phyloP scores from a whole-genome alignment of 2,888 invertebrate genomes.

The Odontothrips loti region DNA sequence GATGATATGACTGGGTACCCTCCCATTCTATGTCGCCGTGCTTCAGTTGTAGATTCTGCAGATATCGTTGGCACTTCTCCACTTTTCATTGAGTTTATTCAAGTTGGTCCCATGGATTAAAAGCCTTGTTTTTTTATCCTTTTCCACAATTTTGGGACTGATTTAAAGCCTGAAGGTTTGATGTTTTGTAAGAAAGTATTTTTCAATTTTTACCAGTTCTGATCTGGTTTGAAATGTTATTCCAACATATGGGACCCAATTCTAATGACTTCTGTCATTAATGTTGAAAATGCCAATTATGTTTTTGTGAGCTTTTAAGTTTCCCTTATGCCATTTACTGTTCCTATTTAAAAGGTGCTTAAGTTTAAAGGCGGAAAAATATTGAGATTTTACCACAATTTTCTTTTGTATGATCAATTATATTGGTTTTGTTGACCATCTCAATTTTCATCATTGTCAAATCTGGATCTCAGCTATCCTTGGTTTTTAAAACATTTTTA shows the following conservation, averaged over 20 bases:
- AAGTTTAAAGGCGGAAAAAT: too few relatives aligned
- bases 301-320: too few relatives aligned
- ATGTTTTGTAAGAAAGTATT: not conserved
- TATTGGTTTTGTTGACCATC: too few relatives aligned
- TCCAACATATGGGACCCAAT: not conserved
- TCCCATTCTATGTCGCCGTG: not conserved
- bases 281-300: not conserved
- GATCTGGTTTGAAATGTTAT: slow-evolving; percentile 3
- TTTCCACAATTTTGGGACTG: not conserved
- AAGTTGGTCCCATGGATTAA: slow-evolving; percentile 15
- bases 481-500: too few relatives aligned
- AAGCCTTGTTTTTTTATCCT: not conserved
- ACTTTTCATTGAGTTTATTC: slow-evolving; percentile 1
- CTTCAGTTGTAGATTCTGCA: not conserved
- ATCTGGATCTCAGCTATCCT: too few relatives aligned
- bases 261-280: not conserved
- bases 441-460: too few relatives aligned
- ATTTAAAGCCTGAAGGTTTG: not conserved
- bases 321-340: too few relatives aligned
- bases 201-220: not conserved
- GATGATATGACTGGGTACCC: not conserved
- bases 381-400: too few relatives aligned
- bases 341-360: too few relatives aligned
- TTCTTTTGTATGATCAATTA: too few relatives aligned
- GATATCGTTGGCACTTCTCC: not conserved